A percentile compares a stretch with the other conserved stretches of the same genome.
Evolutionary conservation across 2,113 vertebrate species (phyloP).

Genomic region (Ifrita kowaldi): DNA sequence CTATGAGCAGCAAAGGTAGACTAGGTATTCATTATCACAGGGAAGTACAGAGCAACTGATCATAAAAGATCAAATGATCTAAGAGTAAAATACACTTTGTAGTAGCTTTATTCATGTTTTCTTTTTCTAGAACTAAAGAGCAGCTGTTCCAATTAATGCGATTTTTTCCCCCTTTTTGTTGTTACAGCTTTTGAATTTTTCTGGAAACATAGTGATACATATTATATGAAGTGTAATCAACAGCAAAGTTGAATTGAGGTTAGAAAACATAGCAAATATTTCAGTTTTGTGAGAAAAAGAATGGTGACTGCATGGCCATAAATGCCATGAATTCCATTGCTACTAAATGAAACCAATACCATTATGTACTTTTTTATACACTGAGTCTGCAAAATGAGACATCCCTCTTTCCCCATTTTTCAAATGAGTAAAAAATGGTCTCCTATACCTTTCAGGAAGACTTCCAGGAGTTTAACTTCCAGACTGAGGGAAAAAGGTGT

Average conservation of each 20-base stretch:
- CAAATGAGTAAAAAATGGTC: not conserved
- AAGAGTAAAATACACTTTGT: not conserved
- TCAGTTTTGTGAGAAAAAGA: not conserved
- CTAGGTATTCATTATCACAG: not conserved
- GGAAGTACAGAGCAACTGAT: not conserved
- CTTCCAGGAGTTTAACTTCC: not conserved
- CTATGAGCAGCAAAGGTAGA: not conserved
- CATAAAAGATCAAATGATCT: not conserved
- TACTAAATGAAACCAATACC: not conserved
- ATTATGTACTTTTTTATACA: not conserved
- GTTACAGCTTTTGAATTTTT: not conserved
- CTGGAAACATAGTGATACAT: not conserved
- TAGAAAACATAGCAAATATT: not conserved
- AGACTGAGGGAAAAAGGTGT: fast-evolving
- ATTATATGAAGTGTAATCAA: not conserved
- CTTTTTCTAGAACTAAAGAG: not conserved
- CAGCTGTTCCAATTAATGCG: not conserved
- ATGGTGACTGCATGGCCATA: not conserved
- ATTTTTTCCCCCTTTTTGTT: not conserved
- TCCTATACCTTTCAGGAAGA: not conserved
- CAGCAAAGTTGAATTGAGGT: not conserved
- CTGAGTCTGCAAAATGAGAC: not conserved
- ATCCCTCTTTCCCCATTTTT: not conserved
- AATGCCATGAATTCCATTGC: not conserved
- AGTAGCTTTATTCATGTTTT: not conserved